phyloP scores from a whole-genome alignment of 2,113 vertebrate genomes.

The Labeo catla region DNA sequence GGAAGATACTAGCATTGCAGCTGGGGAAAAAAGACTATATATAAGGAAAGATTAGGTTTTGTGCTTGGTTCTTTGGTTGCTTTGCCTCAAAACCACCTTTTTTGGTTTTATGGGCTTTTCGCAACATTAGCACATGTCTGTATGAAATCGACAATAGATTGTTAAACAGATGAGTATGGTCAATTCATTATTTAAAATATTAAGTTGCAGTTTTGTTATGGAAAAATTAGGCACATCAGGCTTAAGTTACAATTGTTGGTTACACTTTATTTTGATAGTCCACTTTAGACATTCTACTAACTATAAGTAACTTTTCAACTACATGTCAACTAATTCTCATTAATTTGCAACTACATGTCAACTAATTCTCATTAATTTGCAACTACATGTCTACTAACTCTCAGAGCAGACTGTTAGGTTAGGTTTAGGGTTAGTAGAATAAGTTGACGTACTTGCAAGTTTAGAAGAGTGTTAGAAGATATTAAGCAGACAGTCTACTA shows the following conservation, averaged over 20 bases:
- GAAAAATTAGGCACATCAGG: not conserved
- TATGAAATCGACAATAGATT: not conserved
- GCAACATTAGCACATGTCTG: not conserved
- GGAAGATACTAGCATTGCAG: constrained; percentile 12
- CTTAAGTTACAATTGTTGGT: not conserved
- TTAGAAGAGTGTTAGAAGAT: no score
- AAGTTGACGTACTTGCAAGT: no score
- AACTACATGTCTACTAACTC: no score
- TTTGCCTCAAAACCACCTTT: not conserved
- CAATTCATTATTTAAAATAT: not conserved
- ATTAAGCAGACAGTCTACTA: no score
- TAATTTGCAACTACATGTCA: no score
- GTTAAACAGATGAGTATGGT: not conserved
- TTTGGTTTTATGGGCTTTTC: not conserved
- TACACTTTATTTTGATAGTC: no score
- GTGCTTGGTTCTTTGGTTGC: not conserved
- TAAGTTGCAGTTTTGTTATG: not conserved
- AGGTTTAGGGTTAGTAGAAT: no score
- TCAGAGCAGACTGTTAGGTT: no score
- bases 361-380: no score
- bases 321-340: no score
- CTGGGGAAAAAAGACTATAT: not conserved
- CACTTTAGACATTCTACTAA: no score
- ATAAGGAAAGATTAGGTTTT: not conserved
- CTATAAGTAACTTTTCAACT: no score